Evolutionary conservation across 64 coral and sea anemone genomes (phyloP), one percentile per base, ranked within the genome.

Genomic region (Catalaphyllia jardinei): DNA sequence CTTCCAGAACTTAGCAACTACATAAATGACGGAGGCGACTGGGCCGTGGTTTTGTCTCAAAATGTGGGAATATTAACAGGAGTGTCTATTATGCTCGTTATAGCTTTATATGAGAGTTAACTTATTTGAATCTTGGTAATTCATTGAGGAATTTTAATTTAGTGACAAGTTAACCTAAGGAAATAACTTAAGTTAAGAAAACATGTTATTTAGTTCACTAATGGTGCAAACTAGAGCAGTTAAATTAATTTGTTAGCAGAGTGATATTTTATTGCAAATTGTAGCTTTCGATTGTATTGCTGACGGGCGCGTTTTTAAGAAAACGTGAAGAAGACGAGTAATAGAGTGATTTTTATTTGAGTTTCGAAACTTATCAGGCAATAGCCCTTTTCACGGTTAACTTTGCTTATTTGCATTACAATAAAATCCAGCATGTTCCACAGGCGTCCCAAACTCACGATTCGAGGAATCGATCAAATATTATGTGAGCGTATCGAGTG

Each of bases 1-100:
- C 87, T 95, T 67, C 89, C 94, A 46, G 94, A 95, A 71, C 72
- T 95, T 7, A 84, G 78, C 78, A 92, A 79, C 62, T 92, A 80
- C 49, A 73, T 86, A 31, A 55, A 79, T 10, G 71, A 92, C 86
- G 90, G 79, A 57, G 74, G 77, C 28, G 86, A 86, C 19, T 67
- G 38, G 72, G 13, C 78, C 22, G 52, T 89, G 27, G 82, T 92
- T 73, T 39, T 96, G 3, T 96, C 69, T 64, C 94, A 96, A 55
- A 89, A 96, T 42, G 60, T 77, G 31, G 94, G 94, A 52, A 89
- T 96, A 28, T 65, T 96, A 10, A 82, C 89, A 20, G 94, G 94
- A 52, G 76, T 92, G 42, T 28, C 49, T 31, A 96, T 96, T 29
- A 96, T 96, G 94, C 22, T 96, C 49, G 55, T 78, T 27, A 92